Evolutionary conservation across 2,113 vertebrate species (phyloP), one percentile per base, ranked within the genome.

Genomic region (Entelurus aequoreus): DNA sequence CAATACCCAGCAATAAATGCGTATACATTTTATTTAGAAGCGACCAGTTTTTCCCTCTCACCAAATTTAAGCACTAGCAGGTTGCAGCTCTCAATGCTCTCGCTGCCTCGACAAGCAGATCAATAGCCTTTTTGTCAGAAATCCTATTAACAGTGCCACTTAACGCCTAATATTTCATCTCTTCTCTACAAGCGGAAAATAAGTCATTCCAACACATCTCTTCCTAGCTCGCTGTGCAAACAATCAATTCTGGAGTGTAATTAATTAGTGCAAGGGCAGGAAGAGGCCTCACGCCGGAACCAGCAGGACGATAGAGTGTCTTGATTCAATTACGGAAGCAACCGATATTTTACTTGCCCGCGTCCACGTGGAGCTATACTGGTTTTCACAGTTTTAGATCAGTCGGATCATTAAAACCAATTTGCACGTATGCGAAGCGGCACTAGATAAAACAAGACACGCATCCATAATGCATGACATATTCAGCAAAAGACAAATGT

Each of bases 101-200:
- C 35, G 80, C 79, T 86, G 70, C 70, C 67, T 4, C 15, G 70
- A 52, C 77, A 69, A 70, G 73, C 84, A 80, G 85, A 91, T 92
- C 90, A 89, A 91, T 90, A 86, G 74, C 79, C 79, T 85, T 86
- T 88, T 89, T 80, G 81, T 72, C 79, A 87, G 82, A 87, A 87
- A 86, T 89, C 87, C 78, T 82, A 88, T 92, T 91, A 90, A 87
- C 79, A 74, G 75, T 16, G 60, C 86, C 86, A 89, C 89, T 90
- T 90, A 90, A 84, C 88, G 84, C 78, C 87, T 91, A 87, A 89
- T 90, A 90, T 90, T 90, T 89, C 89, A 91, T 85, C 81, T 84
- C 84, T 85, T 88, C 81, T 81, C 85, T 85, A 77, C 81, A 76
- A 84, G 75, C 69, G 42, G 82, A 89, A 79, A 85, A 86, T 84